Evolutionary conservation across 2,113 vertebrate genomes (phyloP).

Genomic region (Psittacula cyanocephala): DNA sequence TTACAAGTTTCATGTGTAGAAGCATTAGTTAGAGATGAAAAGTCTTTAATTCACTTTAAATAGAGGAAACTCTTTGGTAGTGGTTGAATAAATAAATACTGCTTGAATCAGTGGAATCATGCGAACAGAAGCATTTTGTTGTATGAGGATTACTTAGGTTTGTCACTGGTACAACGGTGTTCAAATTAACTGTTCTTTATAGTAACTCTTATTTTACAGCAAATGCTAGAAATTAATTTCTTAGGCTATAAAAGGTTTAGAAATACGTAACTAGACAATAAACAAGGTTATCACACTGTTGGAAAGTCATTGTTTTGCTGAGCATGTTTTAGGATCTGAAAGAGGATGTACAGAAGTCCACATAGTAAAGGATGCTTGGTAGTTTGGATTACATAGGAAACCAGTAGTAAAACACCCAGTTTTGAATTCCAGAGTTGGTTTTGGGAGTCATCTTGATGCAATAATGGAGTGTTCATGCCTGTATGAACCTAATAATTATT

Average conservation of each 20-base stretch:
- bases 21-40: neutral
- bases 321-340: neutral
- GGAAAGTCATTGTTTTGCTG: neutral
- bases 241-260: neutral
- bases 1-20: fast-evolving
- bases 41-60: neutral
- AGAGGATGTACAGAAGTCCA: neutral
- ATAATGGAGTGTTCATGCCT: neutral
- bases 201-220: neutral
- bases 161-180: neutral
- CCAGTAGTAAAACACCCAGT: neutral
- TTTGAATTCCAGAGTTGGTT: neutral
- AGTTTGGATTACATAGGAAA: neutral
- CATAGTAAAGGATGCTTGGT: neutral
- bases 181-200: neutral
- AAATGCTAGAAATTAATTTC: neutral
- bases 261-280: neutral
- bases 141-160: neutral
- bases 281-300: neutral
- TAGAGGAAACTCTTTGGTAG: neutral
- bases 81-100: neutral
- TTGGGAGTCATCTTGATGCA: conserved; percentile 38
- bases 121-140: neutral
- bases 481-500: neutral
- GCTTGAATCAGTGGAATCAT: fast-evolving